A percentile compares a stretch with the other conserved stretches of the same genome.
These are phyloP conservation scores for Eupithecia centaureata DNA, from an alignment of 2,888 invertebrate species.

Conservation along the genomic window DNA sequence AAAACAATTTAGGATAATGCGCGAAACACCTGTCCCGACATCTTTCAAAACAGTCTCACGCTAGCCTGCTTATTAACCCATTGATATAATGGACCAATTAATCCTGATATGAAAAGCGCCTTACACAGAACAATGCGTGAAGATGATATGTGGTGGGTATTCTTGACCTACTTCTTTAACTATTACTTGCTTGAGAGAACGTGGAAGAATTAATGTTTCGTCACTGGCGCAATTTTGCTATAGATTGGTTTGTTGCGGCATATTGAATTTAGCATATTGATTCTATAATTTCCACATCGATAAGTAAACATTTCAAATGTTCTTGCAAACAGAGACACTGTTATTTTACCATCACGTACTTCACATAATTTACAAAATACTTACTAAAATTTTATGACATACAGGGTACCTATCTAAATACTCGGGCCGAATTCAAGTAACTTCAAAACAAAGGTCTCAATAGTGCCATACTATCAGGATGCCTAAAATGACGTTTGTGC, in stretches of 20 bases:
- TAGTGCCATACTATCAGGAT: too few species aligned
- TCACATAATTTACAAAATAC: background rate
- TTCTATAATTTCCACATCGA: constrained; percentile 25
- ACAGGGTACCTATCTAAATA: background rate
- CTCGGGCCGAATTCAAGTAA: too few species aligned
- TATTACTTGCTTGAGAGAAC: constrained; percentile 40
- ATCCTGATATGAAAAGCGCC: constrained; percentile 36
- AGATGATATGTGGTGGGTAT: constrained; percentile 42
- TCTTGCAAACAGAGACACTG: constrained; percentile 9
- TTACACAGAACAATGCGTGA: constrained; percentile 37
- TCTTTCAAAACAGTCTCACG: constrained; percentile 52
- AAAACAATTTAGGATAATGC: constrained; percentile 53
- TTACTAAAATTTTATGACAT: background rate
- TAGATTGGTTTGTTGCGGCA: constrained; percentile 37
- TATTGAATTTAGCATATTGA: constrained; percentile 31
- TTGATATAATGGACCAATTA: constrained; percentile 46
- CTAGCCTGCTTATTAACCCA: constrained; percentile 37
- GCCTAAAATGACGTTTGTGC: too few species aligned
- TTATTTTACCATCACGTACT: background rate
- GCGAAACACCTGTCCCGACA: constrained; percentile 40
- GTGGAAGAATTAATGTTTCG: constrained; percentile 38
- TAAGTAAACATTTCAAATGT: constrained; percentile 16
- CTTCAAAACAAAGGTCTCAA: too few species aligned
- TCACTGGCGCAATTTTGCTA: constrained; percentile 31
- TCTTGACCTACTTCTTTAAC: constrained; percentile 47